Conservation (phyloP, 2,888 invertebrate species). For the Trichacis sp. region DNA sequence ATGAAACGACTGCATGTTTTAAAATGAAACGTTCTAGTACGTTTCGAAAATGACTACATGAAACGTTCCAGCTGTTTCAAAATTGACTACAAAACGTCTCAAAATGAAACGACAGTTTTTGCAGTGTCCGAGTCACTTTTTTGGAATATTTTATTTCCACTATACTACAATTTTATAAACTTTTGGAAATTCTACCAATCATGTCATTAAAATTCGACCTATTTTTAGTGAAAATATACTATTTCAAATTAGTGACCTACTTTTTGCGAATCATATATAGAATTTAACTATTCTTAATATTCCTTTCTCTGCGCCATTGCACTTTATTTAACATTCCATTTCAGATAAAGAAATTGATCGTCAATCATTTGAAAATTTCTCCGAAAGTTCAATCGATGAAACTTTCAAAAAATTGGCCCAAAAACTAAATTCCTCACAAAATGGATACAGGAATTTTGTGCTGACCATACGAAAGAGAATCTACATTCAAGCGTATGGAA, state of each 20-base stretch:
- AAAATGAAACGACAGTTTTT: no score
- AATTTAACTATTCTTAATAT: not conserved
- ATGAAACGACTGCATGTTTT: no score
- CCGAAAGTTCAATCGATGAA: not conserved
- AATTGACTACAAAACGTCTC: no score
- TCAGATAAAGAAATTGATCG: not conserved
- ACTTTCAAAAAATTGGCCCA: constrained; percentile 1
- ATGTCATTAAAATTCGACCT: not conserved
- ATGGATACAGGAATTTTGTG: not conserved
- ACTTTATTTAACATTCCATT: not conserved
- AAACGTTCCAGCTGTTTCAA: no score
- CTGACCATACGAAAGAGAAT: not conserved
- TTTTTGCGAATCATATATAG: not conserved
- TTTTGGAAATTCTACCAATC: not conserved
- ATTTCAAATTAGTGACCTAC: not conserved
- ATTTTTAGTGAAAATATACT: not conserved
- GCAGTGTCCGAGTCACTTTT: no score
- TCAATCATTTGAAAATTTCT: not conserved
- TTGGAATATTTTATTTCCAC: not conserved
- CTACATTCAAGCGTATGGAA: not conserved
- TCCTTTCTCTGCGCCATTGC: not conserved
- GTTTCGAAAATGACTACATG: no score
- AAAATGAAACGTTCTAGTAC: no score
- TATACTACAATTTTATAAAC: not conserved
- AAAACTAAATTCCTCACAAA: constrained; percentile 1